Evolutionary conservation across 2,113 vertebrate genomes (phyloP).

Genomic region (Cichladusa arquata): DNA sequence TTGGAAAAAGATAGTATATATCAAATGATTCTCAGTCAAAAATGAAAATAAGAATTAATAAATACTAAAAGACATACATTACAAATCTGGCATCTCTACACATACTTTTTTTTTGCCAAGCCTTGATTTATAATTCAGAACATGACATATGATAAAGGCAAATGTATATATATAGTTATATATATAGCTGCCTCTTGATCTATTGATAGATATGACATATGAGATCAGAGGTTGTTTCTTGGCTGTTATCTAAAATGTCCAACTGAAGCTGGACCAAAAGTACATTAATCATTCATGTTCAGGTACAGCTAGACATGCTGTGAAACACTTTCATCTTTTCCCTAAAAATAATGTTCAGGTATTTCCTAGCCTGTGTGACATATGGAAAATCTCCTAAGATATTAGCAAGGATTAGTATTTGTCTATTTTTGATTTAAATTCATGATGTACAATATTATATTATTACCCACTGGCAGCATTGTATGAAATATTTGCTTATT

Average conservation of each 20-base stretch:
- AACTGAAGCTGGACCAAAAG: background rate
- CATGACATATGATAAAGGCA: background rate
- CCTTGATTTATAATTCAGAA: background rate
- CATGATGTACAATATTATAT: background rate
- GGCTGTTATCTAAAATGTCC: background rate
- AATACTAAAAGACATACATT: background rate
- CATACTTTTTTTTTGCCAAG: background rate
- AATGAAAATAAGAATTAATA: background rate
- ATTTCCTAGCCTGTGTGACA: background rate
- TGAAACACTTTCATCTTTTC: constrained; percentile 1
- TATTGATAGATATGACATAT: background rate
- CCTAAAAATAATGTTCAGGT: background rate
- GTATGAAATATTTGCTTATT: background rate
- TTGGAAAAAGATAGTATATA: background rate
- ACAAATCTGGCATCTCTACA: background rate
- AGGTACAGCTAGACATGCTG: background rate
- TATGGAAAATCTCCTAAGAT: background rate
- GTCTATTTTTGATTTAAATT: background rate
- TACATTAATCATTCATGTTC: background rate
- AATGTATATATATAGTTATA: background rate
- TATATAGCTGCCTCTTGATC: background rate
- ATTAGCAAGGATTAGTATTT: background rate
- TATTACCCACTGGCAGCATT: background rate
- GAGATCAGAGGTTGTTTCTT: background rate
- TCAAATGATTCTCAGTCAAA: background rate